Conservation (phyloP, 37 sponge, comb jelly and placozoan species). For the Ephydatia muelleri region DNA sequence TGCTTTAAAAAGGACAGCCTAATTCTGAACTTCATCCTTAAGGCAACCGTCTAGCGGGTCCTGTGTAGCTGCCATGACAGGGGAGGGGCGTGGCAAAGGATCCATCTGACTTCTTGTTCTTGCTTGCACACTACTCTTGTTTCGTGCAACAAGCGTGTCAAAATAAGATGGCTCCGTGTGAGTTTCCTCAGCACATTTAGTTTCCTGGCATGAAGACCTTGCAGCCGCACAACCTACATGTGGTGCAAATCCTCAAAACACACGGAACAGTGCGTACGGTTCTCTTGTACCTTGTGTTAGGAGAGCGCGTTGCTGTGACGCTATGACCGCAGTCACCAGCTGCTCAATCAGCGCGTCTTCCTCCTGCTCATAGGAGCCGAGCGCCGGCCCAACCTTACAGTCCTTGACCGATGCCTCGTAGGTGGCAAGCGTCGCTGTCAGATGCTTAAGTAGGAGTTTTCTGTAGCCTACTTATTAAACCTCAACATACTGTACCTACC, state of each 20-base stretch:
- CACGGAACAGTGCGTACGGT: background rate
- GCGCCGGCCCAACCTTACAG: no score
- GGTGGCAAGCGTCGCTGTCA: slow-evolving; percentile 2
- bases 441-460: background rate
- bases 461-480: background rate
- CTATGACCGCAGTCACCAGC: background rate
- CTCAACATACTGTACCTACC: background rate
- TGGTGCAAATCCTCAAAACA: background rate
- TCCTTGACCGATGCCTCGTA: background rate
- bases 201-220: background rate
- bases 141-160: no score
- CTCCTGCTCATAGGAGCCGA: background rate
- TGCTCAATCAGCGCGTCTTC: background rate
- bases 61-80: background rate
- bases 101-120: no score
- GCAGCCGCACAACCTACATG: background rate
- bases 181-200: background rate
- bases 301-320: background rate
- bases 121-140: no score
- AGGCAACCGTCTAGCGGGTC: background rate
- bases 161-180: background rate
- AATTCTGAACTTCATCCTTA: background rate
- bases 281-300: background rate
- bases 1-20: background rate
- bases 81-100: no score